A percentile compares a stretch with the other conserved stretches of the same genome.
Evolutionary conservation across 1,140 invertebrate genomes (phyloP).

Genomic region (Cherax quadricarinatus): DNA sequence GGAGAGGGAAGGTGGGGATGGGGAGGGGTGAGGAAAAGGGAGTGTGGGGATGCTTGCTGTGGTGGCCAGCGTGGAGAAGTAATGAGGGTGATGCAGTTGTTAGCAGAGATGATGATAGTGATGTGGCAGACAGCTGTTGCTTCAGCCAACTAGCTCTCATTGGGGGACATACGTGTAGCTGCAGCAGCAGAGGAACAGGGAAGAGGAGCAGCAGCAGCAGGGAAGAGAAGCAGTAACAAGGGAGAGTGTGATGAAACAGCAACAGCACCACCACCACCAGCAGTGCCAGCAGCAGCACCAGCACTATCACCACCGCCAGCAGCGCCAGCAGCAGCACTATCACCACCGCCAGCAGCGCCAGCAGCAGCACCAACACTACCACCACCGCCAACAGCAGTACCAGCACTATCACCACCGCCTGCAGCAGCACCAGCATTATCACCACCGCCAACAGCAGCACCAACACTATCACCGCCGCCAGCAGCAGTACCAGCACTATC

Average conservation of each 20-base stretch:
- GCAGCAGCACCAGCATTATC: too few species aligned
- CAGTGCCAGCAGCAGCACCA: not conserved
- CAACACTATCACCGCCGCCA: too few species aligned
- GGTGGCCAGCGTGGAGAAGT: not conserved
- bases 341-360: not conserved
- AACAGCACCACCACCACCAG: too few species aligned
- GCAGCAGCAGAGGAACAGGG: not conserved
- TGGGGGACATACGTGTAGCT: not conserved
- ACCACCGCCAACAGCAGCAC: not conserved
- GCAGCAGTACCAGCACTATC: too few species aligned
- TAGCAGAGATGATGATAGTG: conserved; percentile 22
- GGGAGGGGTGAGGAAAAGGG: not conserved
- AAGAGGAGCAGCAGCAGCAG: not conserved
- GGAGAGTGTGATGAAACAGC: not conserved
- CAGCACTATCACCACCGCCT: too few species aligned
- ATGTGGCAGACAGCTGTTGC: not conserved
- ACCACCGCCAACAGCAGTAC: too few species aligned
- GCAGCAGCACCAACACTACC: too few species aligned
- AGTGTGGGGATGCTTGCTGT: not conserved
- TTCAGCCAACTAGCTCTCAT: too few species aligned
- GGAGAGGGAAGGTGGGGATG: not conserved
- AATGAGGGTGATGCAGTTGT: conserved; percentile 49
- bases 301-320: not conserved
- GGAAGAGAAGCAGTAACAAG: not conserved
- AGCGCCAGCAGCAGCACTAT: not conserved